Base-by-base conservation (phyloP, 1,140 invertebrate species). In the Pinna nobilis region DNA sequence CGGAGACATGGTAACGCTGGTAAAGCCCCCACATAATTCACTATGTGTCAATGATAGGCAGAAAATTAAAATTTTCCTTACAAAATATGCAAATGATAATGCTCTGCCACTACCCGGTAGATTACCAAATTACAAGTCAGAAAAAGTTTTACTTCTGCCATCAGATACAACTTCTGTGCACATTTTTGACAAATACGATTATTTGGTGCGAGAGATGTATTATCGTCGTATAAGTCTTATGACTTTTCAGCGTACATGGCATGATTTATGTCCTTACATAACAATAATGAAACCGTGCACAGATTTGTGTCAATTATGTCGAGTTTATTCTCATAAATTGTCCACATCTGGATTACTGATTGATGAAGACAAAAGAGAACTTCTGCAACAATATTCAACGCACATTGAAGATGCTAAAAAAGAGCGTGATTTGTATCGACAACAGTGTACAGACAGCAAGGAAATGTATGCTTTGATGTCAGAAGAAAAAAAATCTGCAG, bases 301-400 rank as follows among this genome's bases (percentile, higher is more conserved):
- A 3, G 72, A 82, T 59, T 57, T 80, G 3, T 82, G 81, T 63
- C 76, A 75, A 64, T 60, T 39, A 33, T 81, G 76, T 61, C 76
- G 79, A 49, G 13, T 63, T 13, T 81, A 77, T 57, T 69, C 67
- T 51, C 41, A 57, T 15, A 25, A 47, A n/a, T 66, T 82, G 15
- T 74, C 67, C 33, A 53, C 60, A 25, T 55, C 63, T 47, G 57
- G 64, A 9, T 71, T 70, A 44, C 15, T 67, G 25, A 15, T 30
- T 13, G 63, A 75, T 13, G 71, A 63, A 18, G 68, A 53, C 13
- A 80, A 80, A 59, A 23, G 41, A 47, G 51, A 61, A 18, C 25
- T 53, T 23, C 32, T 77, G 3, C 18, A 65, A 39, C 1, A 61
- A 7, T 67, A 74, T 32, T 41, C 61, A 33, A 20, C 68, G n/a